Conservation (phyloP, 2,888 invertebrate species). For the Alviniconcha strummeri region DNA sequence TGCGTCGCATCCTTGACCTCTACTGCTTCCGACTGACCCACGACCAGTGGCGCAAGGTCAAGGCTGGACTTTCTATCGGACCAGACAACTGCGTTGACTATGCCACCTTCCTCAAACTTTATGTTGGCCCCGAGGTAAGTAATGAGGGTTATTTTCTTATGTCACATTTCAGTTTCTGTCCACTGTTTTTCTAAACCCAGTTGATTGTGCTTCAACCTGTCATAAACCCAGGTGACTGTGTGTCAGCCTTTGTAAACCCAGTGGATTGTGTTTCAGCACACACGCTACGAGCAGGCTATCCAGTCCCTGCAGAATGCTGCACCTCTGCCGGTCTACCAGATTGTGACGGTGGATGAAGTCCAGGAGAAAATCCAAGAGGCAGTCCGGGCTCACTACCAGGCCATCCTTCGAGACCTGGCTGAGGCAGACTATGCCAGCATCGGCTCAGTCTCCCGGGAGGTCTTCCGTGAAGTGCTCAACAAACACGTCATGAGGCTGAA, state of each 20-base stretch:
- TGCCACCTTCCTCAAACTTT: conserved; percentile 58
- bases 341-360: conserved; percentile 59
- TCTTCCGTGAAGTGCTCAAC: conserved; percentile 57
- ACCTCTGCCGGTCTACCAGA: conserved; percentile 41
- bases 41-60: conserved; percentile 64
- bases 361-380: conserved; percentile 61
- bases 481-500: conserved; percentile 59
- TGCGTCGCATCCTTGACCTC: conserved; percentile 66
- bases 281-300: conserved; percentile 15
- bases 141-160: background rate
- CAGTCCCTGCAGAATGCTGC: conserved; percentile 28
- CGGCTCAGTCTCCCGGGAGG: conserved; percentile 63
- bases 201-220: too few relatives aligned
- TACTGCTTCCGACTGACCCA: conserved; percentile 69
- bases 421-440: conserved; percentile 69
- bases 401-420: conserved; percentile 58
- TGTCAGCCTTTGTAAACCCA: too few relatives aligned
- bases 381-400: conserved; percentile 59
- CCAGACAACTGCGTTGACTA: conserved; percentile 62
- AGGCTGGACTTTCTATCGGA: conserved; percentile 49
- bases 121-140: conserved; percentile 46
- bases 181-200: too few relatives aligned
- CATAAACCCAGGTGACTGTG: too few relatives aligned
- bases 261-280: background rate
- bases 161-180: background rate